Conservation (phyloP, 2,888 invertebrate genomes). For the Epinotia ramella region DNA sequence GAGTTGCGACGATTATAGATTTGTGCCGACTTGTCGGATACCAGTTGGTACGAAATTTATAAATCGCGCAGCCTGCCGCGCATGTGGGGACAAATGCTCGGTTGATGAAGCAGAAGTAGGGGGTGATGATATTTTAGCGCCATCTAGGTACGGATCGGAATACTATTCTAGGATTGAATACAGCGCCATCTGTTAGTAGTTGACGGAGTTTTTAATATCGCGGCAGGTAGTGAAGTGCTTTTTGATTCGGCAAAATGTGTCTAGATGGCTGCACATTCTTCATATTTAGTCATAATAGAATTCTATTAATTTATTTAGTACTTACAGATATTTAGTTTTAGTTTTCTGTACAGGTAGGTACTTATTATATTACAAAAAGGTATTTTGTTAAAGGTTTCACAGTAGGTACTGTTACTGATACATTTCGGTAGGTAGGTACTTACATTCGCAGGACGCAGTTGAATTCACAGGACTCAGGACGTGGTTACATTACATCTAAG, state of each 20-base stretch:
- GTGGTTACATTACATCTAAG: too few species aligned
- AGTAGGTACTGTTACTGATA: too few species aligned
- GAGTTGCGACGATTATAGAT: constrained; percentile 79
- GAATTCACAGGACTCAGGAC: too few species aligned
- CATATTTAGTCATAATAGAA: not conserved
- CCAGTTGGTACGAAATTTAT: constrained; percentile 81
- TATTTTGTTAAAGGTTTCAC: too few species aligned
- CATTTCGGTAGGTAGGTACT: too few species aligned
- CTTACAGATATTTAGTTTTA: too few species aligned
- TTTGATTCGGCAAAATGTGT: not conserved
- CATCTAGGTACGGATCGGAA: constrained; percentile 54
- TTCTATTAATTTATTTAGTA: too few species aligned
- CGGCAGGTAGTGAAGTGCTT: not conserved
- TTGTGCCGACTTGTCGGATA: constrained; percentile 74
- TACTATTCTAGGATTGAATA: not conserved
- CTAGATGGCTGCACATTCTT: constrained; percentile 51
- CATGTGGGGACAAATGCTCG: constrained; percentile 66
- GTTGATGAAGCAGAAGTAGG: constrained; percentile 64
- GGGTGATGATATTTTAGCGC: constrained; percentile 49
- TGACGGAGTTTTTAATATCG: not conserved
- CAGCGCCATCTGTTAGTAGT: constrained; percentile 19
- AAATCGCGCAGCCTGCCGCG: constrained; percentile 83
- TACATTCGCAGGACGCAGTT: too few species aligned
- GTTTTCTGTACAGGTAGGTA: too few species aligned
- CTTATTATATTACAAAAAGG: too few species aligned